phyloP scores from a whole-genome alignment of 2,113 vertebrate genomes.

The Peromyscus californicus region DNA sequence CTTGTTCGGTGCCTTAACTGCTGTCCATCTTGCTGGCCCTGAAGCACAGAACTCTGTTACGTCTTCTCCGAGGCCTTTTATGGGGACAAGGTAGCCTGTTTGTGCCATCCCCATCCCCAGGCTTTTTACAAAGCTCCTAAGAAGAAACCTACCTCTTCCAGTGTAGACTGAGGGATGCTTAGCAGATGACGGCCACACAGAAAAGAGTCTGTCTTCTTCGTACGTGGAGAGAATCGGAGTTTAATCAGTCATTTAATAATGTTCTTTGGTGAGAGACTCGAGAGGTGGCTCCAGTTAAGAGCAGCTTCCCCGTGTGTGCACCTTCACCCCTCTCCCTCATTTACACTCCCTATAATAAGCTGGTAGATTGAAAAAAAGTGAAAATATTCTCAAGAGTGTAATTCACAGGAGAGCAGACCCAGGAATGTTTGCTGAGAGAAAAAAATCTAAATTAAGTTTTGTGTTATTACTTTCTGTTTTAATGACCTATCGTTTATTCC shows the following conservation, averaged over 20 bases:
- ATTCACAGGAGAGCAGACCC: neutral
- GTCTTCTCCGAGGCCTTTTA: neutral
- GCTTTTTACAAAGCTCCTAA: neutral
- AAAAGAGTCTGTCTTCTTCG: neutral
- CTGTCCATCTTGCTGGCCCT: neutral
- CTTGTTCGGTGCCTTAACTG: neutral
- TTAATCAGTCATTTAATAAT: neutral
- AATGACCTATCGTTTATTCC: neutral
- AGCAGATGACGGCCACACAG: neutral
- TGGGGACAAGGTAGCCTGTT: neutral
- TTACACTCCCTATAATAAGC: too few relatives aligned
- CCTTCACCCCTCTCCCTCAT: neutral
- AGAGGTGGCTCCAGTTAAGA: neutral
- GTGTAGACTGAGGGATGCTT: neutral
- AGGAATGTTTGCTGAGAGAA: neutral
- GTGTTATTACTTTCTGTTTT: neutral
- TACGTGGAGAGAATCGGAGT: slow-evolving; percentile 1
- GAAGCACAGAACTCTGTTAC: neutral
- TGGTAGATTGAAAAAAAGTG: neutral
- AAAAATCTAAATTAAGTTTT: neutral
- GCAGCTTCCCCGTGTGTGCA: neutral
- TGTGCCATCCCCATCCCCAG: neutral
- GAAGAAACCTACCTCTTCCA: neutral
- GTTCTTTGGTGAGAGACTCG: neutral
- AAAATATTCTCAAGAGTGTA: neutral